A percentile compares a stretch with the other conserved stretches of the same genome.
Conservation (phyloP, 2,797 vertebrate species). For the Mormyrops attenuatus region DNA sequence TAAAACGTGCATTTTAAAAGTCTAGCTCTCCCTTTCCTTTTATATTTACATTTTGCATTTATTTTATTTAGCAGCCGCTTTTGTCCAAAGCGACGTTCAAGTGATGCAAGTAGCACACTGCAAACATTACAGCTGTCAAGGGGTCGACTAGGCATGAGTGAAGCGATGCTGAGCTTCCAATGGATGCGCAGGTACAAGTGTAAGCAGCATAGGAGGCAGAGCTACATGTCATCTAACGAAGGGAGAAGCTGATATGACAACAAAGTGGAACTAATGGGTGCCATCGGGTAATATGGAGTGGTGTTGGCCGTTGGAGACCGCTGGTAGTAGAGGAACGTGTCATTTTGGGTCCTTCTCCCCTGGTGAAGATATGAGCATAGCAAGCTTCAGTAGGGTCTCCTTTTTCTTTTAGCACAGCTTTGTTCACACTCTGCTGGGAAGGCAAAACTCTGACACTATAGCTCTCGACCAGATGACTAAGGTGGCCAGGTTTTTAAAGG, state of each 20-base stretch:
- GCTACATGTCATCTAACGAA: not conserved
- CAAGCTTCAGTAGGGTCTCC: not conserved
- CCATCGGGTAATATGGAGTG: no score
- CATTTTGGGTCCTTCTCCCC: not conserved
- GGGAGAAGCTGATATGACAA: not conserved
- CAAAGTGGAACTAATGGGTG: not conserved
- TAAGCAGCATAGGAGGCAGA: not conserved
- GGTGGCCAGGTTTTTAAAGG: not conserved
- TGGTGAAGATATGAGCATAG: not conserved
- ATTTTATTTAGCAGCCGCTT: not conserved
- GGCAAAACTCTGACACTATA: not conserved
- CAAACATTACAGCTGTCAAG: not conserved
- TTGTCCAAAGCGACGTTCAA: not conserved
- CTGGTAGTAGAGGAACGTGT: not conserved
- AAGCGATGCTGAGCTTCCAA: not conserved
- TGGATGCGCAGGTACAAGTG: not conserved
- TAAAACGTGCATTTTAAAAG: not conserved
- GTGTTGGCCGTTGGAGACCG: not conserved
- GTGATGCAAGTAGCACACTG: not conserved
- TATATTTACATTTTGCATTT: not conserved
- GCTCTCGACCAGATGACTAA: not conserved
- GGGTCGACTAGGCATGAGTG: not conserved
- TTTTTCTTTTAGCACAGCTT: not conserved
- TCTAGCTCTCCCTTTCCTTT: not conserved
- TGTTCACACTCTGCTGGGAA: not conserved